Base-by-base conservation (phyloP, 2,797 vertebrate species). In the Coilia nasus region DNA sequence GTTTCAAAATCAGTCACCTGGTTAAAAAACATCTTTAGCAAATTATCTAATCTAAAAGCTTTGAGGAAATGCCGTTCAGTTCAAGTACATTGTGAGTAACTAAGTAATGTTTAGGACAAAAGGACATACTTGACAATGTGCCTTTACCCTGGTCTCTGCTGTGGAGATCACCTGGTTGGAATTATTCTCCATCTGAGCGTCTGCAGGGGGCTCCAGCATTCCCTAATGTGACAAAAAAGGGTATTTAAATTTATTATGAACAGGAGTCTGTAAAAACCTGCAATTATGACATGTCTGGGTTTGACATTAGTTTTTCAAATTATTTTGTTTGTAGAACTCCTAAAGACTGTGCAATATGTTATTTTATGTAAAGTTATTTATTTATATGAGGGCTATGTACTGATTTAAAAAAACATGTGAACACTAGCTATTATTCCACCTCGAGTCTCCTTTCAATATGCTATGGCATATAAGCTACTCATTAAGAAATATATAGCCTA, bases 171-270 rank as follows among this genome's bases (percentile, higher is more conserved):
- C 92, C 47, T 92, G 92, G n/a, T 83, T 92, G 78, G 93, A 93
- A 90, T 91, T 91, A 25, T 93, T 94, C 89, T 95, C 95, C 57
- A 85, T 87, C 25, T 90, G 91, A 15, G 71, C 84, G 9, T 94
- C 91, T 11, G 92, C 90, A 88, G 88, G 90, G 0, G 91, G 94
- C 82, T 96, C 95, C 0, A 94, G 95, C 90, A 96, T 96, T 78
- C 96, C 96, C 96, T 96, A 62, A 25, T 54, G 85, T 60, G n/a
- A 81, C 12, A 28, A 87, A 19, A 90, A 21, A 83, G 7, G 3
- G 17, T 44, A 78, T 41, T 19, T 71, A 0, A 7, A 19, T 44
- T 35, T 6, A 75, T 19, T 44, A 78, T 3, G 17, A 78, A 41
- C 17, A 78, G 71, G 25, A 17, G 12, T 19, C 31, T 35, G 28